Conservation (phyloP, 30 jellyfish, hydroid and myxozoan species). For the Pelagia noctiluca region DNA sequence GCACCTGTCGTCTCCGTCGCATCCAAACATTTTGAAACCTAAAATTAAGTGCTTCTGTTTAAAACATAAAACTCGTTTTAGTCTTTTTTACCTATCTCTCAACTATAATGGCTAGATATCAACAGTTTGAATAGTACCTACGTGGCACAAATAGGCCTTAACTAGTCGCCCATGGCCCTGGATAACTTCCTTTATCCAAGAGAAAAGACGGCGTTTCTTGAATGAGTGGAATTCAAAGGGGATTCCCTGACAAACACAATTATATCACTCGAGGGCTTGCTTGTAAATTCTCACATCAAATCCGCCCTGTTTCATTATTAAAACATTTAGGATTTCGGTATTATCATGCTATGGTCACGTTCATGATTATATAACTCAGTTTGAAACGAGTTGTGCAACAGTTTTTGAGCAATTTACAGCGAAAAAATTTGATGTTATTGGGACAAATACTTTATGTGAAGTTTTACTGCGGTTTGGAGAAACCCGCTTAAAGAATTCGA, state of each 20-base stretch:
- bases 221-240: constrained; percentile 62
- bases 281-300: constrained; percentile 22
- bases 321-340: neutral
- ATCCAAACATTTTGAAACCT: constrained; percentile 12
- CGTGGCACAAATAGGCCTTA: neutral
- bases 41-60: neutral
- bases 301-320: constrained; percentile 15
- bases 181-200: neutral
- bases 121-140: too few relatives aligned
- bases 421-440: too few relatives aligned
- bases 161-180: neutral
- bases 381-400: too few relatives aligned
- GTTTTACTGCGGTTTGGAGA: too few relatives aligned
- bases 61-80: too few relatives aligned
- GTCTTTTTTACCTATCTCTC: too few relatives aligned
- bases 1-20: constrained; percentile 53
- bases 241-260: constrained; percentile 58
- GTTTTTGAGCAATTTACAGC: too few relatives aligned
- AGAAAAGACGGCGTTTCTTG: constrained; percentile 45
- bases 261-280: neutral
- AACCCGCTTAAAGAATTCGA: too few relatives aligned
- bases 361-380: too few relatives aligned
- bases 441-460: too few relatives aligned
- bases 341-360: too few relatives aligned
- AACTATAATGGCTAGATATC: too few relatives aligned